Conservation (phyloP, 2,888 invertebrate species). For the Meteorus colon region DNA sequence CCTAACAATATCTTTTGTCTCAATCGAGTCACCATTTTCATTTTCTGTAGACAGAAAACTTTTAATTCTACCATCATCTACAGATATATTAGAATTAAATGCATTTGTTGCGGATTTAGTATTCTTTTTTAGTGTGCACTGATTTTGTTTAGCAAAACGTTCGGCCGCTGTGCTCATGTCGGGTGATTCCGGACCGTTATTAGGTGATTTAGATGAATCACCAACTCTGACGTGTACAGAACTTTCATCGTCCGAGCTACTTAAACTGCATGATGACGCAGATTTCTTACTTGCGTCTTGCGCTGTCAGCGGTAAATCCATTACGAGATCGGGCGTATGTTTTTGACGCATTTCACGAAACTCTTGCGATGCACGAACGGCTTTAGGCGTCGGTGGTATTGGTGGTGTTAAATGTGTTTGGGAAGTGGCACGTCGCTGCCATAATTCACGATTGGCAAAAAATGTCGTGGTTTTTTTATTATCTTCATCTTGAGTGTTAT, state of each 20-base stretch:
- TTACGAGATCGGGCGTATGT: constrained; percentile 86
- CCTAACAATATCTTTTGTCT: constrained; percentile 61
- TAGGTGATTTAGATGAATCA: constrained; percentile 69
- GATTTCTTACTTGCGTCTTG: constrained; percentile 67
- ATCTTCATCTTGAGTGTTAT: constrained; percentile 50
- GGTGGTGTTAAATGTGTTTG: constrained; percentile 71
- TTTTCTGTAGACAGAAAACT: constrained; percentile 54
- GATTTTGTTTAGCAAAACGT: constrained; percentile 85
- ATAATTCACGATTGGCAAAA: constrained; percentile 76
- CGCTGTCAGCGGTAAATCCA: constrained; percentile 82
- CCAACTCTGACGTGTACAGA: constrained; percentile 62
- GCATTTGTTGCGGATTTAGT: constrained; percentile 69
- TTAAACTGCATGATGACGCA: constrained; percentile 70
- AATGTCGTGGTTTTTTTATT: constrained; percentile 67
- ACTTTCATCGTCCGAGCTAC: constrained; percentile 67
- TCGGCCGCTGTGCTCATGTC: constrained; percentile 85
- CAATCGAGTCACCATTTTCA: constrained; percentile 49
- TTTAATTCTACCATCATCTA: constrained; percentile 55
- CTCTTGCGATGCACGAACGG: constrained; percentile 71
- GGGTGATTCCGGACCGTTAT: constrained; percentile 75
- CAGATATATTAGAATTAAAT: constrained; percentile 50
- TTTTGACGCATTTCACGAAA: constrained; percentile 75
- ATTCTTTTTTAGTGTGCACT: constrained; percentile 85
- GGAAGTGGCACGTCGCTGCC: constrained; percentile 78
- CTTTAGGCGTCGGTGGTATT: constrained; percentile 67